Conservation (phyloP, 2,113 vertebrate species). For the Meriones unguiculatus region DNA sequence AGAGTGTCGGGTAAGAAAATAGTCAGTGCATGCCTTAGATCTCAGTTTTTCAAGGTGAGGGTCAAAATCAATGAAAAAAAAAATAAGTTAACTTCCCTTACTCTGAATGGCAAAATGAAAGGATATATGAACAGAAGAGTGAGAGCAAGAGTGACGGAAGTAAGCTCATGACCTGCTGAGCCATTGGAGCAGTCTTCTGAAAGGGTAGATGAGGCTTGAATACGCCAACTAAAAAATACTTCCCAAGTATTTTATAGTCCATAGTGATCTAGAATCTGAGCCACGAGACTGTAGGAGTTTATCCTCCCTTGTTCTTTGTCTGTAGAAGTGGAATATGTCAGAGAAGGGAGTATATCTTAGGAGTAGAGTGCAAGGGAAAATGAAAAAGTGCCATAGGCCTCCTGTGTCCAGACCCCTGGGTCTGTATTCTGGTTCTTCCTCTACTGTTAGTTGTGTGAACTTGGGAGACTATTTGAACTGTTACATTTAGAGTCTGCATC, state of each 20-base stretch:
- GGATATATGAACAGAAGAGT: neutral
- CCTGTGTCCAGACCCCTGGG: neutral
- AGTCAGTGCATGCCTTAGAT: neutral
- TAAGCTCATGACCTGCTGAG: neutral
- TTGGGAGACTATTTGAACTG: neutral
- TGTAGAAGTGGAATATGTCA: neutral
- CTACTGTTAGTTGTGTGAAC: neutral
- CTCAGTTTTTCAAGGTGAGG: neutral
- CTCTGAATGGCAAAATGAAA: neutral
- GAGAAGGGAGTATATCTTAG: neutral
- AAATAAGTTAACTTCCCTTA: neutral
- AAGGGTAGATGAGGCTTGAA: neutral
- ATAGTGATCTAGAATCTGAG: neutral
- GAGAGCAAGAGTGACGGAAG: slow-evolving; percentile 19
- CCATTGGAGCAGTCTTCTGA: neutral
- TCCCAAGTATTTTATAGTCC: neutral
- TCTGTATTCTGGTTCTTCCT: neutral
- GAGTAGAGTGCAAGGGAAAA: neutral
- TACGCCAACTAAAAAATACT: neutral
- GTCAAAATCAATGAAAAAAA: slow-evolving; percentile 23
- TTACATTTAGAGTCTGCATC: slow-evolving; percentile 30
- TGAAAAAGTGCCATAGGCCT: neutral
- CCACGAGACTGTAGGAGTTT: neutral
- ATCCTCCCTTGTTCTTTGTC: neutral
- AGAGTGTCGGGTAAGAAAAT: slow-evolving; percentile 91